phyloP scores from a whole-genome alignment of 1,140 invertebrate genomes.

The Babylonia areolata region DNA sequence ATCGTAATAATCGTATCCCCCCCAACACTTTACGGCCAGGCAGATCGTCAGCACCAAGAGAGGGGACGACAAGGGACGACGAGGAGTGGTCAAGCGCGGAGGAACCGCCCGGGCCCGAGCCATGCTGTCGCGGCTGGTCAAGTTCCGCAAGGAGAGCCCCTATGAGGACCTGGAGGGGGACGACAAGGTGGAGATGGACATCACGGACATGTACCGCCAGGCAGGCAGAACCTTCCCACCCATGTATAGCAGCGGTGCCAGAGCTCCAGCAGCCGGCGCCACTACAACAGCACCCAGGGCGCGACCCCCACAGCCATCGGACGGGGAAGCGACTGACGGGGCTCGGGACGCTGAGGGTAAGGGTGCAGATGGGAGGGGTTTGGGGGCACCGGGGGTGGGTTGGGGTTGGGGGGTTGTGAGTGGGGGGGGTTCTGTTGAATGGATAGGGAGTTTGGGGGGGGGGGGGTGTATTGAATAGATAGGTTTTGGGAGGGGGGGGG shows the following conservation, averaged over 20 bases:
- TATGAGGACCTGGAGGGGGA: constrained; percentile 65
- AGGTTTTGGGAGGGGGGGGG: no score
- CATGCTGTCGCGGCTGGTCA: constrained; percentile 63
- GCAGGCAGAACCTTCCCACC: constrained; percentile 21
- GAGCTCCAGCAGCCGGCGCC: constrained; percentile 16
- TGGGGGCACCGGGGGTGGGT: no score
- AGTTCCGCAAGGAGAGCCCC: constrained; percentile 55
- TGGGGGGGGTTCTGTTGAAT: not conserved
- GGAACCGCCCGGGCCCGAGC: not conserved
- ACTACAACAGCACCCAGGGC: not conserved
- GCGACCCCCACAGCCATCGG: not conserved
- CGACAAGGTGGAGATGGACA: constrained; percentile 64
- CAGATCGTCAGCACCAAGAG: constrained; percentile 4
- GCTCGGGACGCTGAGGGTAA: constrained; percentile 21
- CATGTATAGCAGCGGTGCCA: constrained; percentile 28
- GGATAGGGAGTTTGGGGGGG: no score
- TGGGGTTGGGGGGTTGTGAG: not conserved
- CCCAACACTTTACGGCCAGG: no score
- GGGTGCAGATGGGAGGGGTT: not conserved
- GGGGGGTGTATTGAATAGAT: no score
- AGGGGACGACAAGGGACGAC: not conserved
- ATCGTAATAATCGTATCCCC: not conserved
- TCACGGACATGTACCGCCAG: constrained; percentile 57
- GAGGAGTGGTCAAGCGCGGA: not conserved
- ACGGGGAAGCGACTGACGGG: not conserved